Percentiles rank a stretch among this genome's conserved stretches.
phyloP scores from a whole-genome alignment of 1,140 invertebrate genomes.

The Hycleus phaleratus region DNA sequence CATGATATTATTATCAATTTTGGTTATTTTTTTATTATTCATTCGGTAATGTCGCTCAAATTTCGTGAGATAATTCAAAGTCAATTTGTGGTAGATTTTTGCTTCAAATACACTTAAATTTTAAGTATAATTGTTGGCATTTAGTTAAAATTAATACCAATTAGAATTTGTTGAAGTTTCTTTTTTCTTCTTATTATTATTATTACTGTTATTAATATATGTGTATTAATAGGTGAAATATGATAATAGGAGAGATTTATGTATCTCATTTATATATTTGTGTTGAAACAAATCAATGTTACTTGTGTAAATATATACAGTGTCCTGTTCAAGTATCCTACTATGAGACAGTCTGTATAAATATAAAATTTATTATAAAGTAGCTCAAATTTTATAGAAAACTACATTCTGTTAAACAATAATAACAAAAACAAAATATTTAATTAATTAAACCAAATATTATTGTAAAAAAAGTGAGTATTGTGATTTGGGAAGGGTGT shows the following conservation, averaged over 20 bases:
- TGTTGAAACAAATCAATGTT: neutral
- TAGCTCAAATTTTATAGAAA: slow-evolving; percentile 18
- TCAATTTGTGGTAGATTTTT: no score
- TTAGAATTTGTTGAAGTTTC: neutral
- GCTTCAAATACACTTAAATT: no score
- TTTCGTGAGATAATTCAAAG: no score
- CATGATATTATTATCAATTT: slow-evolving; percentile 26
- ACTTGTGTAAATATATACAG: no score
- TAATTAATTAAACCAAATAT: slow-evolving; percentile 18
- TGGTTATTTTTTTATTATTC: no score
- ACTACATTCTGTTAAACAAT: neutral
- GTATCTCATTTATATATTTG: slow-evolving; percentile 6
- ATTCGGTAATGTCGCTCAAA: no score
- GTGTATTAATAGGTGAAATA: neutral
- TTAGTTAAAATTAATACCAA: no score
- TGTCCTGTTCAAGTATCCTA: neutral
- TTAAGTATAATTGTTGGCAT: no score
- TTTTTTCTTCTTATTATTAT: neutral
- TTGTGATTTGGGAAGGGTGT: slow-evolving; percentile 19
- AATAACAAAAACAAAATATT: neutral
- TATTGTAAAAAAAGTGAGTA: slow-evolving; percentile 7
- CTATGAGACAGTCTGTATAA: neutral
- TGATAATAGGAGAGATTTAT: neutral
- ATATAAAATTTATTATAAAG: no score
- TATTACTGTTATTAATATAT: neutral